Evolutionary conservation across 2,797 vertebrate genomes (phyloP).

Genomic region (Fratercula arctica): DNA sequence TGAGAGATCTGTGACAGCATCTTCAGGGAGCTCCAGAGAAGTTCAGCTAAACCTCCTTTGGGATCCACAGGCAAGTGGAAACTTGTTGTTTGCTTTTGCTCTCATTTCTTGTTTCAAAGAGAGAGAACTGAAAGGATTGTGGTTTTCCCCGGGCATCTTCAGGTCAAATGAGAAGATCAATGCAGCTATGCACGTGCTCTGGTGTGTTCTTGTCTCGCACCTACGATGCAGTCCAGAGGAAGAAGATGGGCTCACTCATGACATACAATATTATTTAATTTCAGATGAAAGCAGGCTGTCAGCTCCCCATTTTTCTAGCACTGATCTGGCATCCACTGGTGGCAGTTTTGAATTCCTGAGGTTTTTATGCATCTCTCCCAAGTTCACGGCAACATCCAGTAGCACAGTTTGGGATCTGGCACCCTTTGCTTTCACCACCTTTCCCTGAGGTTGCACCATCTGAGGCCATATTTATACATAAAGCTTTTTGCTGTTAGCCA

Average conservation of each 20-base stretch:
- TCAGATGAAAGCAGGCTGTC: neutral
- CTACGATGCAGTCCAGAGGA: neutral
- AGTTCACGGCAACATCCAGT: neutral
- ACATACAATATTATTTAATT: neutral
- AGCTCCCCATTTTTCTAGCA: neutral
- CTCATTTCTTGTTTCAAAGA: neutral
- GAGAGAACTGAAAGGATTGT: neutral
- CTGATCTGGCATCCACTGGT: neutral
- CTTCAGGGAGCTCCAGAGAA: neutral
- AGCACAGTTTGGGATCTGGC: neutral
- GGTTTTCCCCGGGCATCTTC: neutral
- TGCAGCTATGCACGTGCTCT: neutral
- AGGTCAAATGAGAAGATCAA: neutral
- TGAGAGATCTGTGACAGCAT: neutral
- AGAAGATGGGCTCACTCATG: neutral
- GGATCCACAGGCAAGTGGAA: neutral
- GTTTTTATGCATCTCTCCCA: neutral
- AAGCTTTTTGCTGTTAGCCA: neutral
- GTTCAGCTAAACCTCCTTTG: neutral
- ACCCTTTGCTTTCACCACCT: neutral
- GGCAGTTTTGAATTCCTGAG: neutral
- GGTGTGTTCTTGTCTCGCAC: neutral
- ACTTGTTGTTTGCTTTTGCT: neutral
- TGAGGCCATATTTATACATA: rapidly evolving
- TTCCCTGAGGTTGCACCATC: neutral